phyloP scores from a whole-genome alignment of 2,888 invertebrate species.

The Yponomeuta malinellus region DNA sequence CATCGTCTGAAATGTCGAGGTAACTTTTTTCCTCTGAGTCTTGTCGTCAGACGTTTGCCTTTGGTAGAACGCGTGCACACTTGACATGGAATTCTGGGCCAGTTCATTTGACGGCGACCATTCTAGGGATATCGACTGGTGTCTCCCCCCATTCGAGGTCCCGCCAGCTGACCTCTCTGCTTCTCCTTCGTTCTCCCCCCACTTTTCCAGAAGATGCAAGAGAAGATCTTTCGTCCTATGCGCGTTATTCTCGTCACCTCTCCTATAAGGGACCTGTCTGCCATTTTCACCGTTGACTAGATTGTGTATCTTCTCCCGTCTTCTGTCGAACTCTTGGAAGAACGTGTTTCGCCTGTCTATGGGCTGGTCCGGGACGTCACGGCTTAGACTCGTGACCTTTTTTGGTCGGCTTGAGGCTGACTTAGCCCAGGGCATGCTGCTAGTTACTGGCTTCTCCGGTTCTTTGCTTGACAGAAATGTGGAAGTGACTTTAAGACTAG shows the following conservation, averaged over 20 bases:
- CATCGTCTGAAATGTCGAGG: constrained; percentile 44
- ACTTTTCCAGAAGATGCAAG: constrained; percentile 83
- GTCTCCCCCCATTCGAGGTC: constrained; percentile 61
- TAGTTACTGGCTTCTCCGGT: constrained; percentile 63
- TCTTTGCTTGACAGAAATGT: constrained; percentile 56
- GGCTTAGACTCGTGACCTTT: constrained; percentile 79
- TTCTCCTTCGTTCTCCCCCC: constrained; percentile 79
- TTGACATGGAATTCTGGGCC: constrained; percentile 86
- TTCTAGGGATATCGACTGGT: constrained; percentile 85
- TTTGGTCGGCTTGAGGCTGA: constrained; percentile 74
- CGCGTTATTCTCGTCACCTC: constrained; percentile 75
- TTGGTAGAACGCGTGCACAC: constrained; percentile 87
- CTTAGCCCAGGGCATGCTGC: constrained; percentile 73
- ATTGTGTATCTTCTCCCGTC: constrained; percentile 64
- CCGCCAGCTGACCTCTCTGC: constrained; percentile 71
- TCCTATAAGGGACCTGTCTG: constrained; percentile 61
- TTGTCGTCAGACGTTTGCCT: constrained; percentile 73
- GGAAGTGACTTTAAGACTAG: constrained; percentile 57
- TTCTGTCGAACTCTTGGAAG: constrained; percentile 66
- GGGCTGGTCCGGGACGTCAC: constrained; percentile 82
- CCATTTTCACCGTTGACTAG: constrained; percentile 63
- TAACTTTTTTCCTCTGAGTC: constrained; percentile 55
- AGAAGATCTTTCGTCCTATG: constrained; percentile 86
- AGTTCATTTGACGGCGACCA: constrained; percentile 84
- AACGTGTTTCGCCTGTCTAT: constrained; percentile 74